Evolutionary conservation across 1,140 invertebrate species (phyloP), one percentile per base, ranked within the genome.

Genomic region (Agraylea sexmaculata): DNA sequence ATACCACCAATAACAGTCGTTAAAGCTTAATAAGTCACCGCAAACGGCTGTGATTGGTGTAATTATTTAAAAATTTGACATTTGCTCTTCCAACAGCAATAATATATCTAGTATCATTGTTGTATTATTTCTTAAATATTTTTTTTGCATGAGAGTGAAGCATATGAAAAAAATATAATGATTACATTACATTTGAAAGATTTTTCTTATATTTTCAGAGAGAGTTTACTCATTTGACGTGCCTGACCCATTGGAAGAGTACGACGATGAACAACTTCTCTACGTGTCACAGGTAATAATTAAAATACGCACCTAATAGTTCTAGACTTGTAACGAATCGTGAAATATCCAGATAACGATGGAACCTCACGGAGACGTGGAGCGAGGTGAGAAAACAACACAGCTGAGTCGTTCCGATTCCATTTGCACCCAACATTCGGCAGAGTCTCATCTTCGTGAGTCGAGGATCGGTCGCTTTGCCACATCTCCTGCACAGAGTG

Each of bases 281-380:
- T 49, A 40, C 31, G 8, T 37, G 8, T 30, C 38, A 12, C 47
- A 45, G 43, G 47, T 49, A 37, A 30, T 22, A 4, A 30, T 30
- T 11, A 30, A 30, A 30, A 16, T 30, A 30, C 23, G n/a, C 23
- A 27, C n/a, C 7, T 27, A 8, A 27, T 4, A 27, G 35, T 17
- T 27, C n/a, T 22, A n/a, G 19, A 7, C 30, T 12, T n/a, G 6
- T 32, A n/a, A 32, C 8, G 16, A 8, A 32, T 12, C 8, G 6
- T 32, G 7, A 32, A 6, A 32, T 6, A 6, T 32, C 8, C 16
- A n/a, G 8, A 8, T 11, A 17, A 37, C 29, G 50, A 0, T 46
- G 64, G 59, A 60, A 63, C 50, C 63, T 61, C 39, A 60, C 64
- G 17, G 61, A 16, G 61, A 62, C 40, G 57, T 67, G 28, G 64